These are phyloP conservation scores for Allophyes oxyacanthae DNA, from an alignment of 2,888 invertebrate genomes.

Conservation along the genomic window DNA sequence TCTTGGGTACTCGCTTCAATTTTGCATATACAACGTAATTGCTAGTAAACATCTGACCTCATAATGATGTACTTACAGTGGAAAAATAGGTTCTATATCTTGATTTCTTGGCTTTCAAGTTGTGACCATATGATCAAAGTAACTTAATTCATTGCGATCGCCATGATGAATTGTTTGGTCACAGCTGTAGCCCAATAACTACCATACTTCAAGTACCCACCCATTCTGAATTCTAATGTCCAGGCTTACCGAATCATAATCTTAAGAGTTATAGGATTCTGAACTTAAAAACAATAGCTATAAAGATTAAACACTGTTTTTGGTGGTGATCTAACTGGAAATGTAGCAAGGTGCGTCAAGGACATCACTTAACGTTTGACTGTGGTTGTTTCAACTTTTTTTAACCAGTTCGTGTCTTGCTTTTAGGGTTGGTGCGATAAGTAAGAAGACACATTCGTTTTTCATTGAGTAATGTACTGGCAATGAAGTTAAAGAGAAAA, in stretches of 20 bases:
- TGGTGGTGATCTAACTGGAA: conserved; percentile 68
- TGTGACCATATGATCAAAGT: conserved; percentile 45
- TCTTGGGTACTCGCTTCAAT: conserved; percentile 11
- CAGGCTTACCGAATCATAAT: conserved; percentile 53
- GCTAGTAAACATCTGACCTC: conserved; percentile 38
- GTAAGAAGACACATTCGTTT: neutral
- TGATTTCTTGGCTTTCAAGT: conserved; percentile 12
- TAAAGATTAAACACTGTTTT: conserved; percentile 60
- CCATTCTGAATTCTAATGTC: conserved; percentile 74
- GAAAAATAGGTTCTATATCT: conserved; percentile 41
- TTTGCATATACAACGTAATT: conserved; percentile 21
- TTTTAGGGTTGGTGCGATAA: conserved; percentile 55
- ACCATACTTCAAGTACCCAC: conserved; percentile 60
- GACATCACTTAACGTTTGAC: conserved; percentile 73
- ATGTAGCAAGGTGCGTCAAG: conserved; percentile 81
- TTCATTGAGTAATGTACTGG: neutral
- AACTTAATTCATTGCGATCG: conserved; percentile 33
- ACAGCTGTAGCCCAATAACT: conserved; percentile 64
- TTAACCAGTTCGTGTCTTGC: conserved; percentile 69
- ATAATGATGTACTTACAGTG: conserved; percentile 35
- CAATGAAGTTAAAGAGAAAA: no score
- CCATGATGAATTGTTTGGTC: conserved; percentile 53
- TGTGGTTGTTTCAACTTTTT: conserved; percentile 74
- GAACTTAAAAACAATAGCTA: conserved; percentile 53
- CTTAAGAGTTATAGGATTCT: conserved; percentile 54